Conservation (phyloP, 1,140 invertebrate genomes). For the Gonioctena quinquepunctata region DNA sequence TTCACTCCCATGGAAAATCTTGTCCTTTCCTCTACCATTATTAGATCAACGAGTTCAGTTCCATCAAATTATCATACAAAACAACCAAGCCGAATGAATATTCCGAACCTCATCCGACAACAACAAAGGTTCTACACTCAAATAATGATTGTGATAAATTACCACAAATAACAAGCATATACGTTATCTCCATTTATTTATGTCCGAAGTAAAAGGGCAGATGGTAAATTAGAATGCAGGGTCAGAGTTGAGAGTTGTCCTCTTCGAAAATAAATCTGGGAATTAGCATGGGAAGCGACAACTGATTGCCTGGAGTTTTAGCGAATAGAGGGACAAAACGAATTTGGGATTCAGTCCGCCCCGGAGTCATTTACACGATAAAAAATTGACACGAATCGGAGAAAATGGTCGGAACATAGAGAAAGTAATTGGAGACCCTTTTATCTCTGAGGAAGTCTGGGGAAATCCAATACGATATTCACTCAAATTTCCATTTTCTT, state of each 20-base stretch:
- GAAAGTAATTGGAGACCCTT: background rate
- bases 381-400: background rate
- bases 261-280: conserved; percentile 32
- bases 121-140: background rate
- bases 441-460: background rate
- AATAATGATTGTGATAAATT: conserved; percentile 5
- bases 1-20: no score
- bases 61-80: background rate
- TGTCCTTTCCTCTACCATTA: no score
- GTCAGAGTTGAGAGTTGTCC: conserved; percentile 26
- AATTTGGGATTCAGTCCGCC: conserved; percentile 7
- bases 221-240: conserved; percentile 28
- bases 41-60: no score
- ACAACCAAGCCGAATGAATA: background rate
- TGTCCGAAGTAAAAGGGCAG: conserved; percentile 23
- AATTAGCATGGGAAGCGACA: conserved; percentile 35
- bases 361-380: conserved; percentile 7
- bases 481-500: background rate
- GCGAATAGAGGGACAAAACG: conserved; percentile 1
- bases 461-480: conserved; percentile 1
- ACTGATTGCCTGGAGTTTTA: conserved; percentile 28
- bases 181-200: conserved; percentile 25
- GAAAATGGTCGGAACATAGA: background rate
- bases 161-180: background rate
- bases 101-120: background rate